A percentile compares a stretch with the other conserved stretches of the same genome.
Conservation (phyloP, 1,140 invertebrate species). For the Penaeus chinensis region DNA sequence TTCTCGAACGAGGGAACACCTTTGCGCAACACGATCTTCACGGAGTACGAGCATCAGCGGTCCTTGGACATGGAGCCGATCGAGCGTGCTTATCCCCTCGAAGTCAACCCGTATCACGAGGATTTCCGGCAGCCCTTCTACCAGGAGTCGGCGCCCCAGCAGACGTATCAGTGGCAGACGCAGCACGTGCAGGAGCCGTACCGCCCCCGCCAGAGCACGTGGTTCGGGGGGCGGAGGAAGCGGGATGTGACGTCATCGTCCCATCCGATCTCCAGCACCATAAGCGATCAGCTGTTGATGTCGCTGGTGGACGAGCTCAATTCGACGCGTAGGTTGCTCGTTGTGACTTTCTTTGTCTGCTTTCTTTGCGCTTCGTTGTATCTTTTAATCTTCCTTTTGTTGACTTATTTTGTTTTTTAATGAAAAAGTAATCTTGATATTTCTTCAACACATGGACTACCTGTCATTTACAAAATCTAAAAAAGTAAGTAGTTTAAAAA, state of each 20-base stretch:
- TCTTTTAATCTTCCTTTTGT: too few species aligned
- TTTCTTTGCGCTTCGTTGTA: too few species aligned
- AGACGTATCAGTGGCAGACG: neutral
- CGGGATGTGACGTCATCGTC: conserved; percentile 55
- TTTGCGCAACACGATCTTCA: conserved; percentile 52
- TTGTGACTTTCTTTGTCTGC: neutral
- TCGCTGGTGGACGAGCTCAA: conserved; percentile 60
- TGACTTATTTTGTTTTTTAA: too few species aligned
- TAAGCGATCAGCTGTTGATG: conserved; percentile 55
- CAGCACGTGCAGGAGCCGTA: neutral
- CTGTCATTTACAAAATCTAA: too few species aligned
- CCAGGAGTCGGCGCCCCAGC: conserved; percentile 22
- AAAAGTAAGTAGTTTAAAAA: too few species aligned
- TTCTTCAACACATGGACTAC: too few species aligned
- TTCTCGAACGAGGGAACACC: conserved; percentile 61
- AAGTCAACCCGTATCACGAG: neutral
- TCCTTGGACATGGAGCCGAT: conserved; percentile 35
- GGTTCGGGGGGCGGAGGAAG: neutral
- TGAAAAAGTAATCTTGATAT: too few species aligned
- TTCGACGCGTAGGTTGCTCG: conserved; percentile 38
- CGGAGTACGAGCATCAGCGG: conserved; percentile 26
- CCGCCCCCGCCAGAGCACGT: neutral
- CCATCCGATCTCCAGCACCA: conserved; percentile 51
- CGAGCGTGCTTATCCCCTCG: conserved; percentile 33
- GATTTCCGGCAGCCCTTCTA: neutral